A percentile compares a stretch with the other conserved stretches of the same genome.
Conservation (phyloP, 2,113 vertebrate genomes). For the Apistogramma diplotaenia region DNA sequence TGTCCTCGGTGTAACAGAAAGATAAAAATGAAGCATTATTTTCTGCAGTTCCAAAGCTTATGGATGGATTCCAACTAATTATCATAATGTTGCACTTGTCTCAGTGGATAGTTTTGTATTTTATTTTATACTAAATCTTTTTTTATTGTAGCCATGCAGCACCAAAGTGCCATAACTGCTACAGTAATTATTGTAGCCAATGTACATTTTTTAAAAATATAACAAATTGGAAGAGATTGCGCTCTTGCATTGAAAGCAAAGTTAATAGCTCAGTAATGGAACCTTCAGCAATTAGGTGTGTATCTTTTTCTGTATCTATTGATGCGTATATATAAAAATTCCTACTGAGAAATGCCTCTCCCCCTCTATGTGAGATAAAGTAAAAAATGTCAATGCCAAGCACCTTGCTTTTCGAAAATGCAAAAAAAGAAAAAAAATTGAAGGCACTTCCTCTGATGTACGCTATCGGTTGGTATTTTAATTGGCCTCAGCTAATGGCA, state of each 20-base stretch:
- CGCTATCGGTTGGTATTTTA: constrained; percentile 1
- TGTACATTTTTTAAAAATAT: not conserved
- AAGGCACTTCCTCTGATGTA: not conserved
- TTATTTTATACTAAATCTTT: not conserved
- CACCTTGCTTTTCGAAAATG: not conserved
- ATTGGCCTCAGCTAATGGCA: constrained; percentile 15
- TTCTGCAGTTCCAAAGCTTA: not conserved
- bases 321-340: not conserved
- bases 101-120: not conserved
- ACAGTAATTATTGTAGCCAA: not conserved
- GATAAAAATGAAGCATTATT: not conserved
- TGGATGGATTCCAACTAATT: not conserved
- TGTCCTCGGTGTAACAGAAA: not conserved
- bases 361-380: not conserved
- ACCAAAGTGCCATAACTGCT: not conserved
- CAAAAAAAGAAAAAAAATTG: not conserved
- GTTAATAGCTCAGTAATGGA: not conserved
- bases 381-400: not conserved
- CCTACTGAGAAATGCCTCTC: not conserved
- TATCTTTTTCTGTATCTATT: not conserved
- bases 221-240: not conserved
- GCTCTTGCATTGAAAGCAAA: not conserved
- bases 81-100: not conserved
- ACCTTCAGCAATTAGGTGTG: not conserved
- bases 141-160: not conserved